These are phyloP conservation scores for Halcyon leucocephala DNA, from an alignment of 2,797 vertebrate genomes.

Conservation along the genomic window DNA sequence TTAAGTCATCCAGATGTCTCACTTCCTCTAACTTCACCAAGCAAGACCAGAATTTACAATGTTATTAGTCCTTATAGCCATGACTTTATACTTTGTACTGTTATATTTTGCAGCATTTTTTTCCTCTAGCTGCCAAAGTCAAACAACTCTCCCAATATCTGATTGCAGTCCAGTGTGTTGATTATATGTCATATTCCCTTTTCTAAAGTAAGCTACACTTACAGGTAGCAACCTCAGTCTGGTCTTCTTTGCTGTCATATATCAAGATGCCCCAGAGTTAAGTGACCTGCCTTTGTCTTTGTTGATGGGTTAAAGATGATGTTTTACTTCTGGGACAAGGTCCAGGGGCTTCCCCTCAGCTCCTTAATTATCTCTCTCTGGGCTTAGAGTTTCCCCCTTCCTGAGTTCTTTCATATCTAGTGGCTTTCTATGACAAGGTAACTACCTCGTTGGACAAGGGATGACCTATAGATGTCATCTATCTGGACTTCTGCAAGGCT, in stretches of 20 bases:
- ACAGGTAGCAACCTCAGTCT: neutral
- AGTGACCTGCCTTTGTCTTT: neutral
- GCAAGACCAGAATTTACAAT: neutral
- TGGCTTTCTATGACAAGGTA: no score
- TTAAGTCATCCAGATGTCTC: neutral
- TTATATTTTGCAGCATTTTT: neutral
- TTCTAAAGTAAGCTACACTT: neutral
- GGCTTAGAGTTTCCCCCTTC: neutral
- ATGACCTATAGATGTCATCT: no score
- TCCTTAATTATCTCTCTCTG: neutral
- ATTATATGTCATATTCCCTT: neutral
- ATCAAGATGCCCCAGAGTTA: neutral
- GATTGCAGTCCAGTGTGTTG: neutral
- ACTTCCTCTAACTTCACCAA: neutral
- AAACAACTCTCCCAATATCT: neutral
- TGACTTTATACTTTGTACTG: neutral
- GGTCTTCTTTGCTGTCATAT: neutral
- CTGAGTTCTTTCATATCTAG: neutral
- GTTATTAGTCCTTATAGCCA: neutral
- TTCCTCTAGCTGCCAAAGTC: neutral
- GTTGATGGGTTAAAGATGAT: neutral
- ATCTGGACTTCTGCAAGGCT: no score
- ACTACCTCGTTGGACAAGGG: no score
- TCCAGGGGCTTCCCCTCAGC: accelerated
- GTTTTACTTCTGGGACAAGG: neutral